phyloP scores from a whole-genome alignment of 2,888 invertebrate genomes.

The Phengaris arion region DNA sequence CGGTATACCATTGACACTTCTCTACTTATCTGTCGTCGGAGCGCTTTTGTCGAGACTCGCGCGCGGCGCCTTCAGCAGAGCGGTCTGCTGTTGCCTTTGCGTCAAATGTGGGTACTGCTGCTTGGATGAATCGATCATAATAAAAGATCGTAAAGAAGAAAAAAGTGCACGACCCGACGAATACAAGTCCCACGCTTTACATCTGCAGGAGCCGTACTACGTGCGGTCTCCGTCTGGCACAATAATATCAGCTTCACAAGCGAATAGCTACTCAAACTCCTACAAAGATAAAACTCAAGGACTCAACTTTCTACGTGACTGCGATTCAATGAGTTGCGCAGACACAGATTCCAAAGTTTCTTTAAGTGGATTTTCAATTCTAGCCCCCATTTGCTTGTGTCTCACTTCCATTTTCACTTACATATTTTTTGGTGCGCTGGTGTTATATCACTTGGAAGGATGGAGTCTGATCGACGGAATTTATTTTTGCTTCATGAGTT shows the following conservation, averaged over 20 bases:
- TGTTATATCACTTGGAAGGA: conserved; percentile 93
- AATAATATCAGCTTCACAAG: conserved; percentile 75
- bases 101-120: conserved; percentile 94
- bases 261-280: conserved; percentile 66
- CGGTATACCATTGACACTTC: conserved; percentile 92
- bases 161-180: conserved; percentile 86
- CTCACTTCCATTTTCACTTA: conserved; percentile 94
- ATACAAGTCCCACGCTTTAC: conserved; percentile 79
- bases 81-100: conserved; percentile 91
- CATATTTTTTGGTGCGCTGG: conserved; percentile 93
- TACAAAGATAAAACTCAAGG: conserved; percentile 70
- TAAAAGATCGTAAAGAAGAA: conserved; percentile 89
- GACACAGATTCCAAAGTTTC: conserved; percentile 85
- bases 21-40: conserved; percentile 92
- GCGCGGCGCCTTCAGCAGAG: conserved; percentile 88
- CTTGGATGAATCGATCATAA: conserved; percentile 90
- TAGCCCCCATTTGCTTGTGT: conserved; percentile 94
- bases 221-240: conserved; percentile 79
- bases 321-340: conserved; percentile 80
- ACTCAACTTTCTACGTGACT: conserved; percentile 69
- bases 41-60: conserved; percentile 91
- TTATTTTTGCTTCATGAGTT: conserved; percentile 97
- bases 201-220: conserved; percentile 85
- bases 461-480: conserved; percentile 95
- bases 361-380: conserved; percentile 86